Base-by-base conservation (phyloP, 2,113 vertebrate species). In the Peromyscus polionotus region DNA sequence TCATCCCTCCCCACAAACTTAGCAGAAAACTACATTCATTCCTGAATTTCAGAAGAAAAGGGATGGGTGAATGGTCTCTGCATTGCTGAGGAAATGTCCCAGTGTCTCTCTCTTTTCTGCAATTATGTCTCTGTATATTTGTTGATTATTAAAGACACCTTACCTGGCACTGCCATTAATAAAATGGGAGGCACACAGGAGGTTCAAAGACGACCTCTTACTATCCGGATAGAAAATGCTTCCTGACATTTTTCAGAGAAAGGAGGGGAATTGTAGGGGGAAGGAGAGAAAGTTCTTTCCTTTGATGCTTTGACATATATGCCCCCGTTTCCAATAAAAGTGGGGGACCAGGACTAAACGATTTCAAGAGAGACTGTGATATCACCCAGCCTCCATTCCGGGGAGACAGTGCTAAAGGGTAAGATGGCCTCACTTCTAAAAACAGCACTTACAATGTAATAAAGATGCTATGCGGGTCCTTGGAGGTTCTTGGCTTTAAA, bases 401-500 rank as follows among this genome's bases (percentile, higher is more conserved):
- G 51, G 9, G 42, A 76, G 80, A 7, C 19, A 20, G 88, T 54
- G 42, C 6, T 70, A 42, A 91, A 81, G 48, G 3, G 84, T 20
- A 63, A 19, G 57, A 57, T 5, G 33, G 83, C 63, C 68, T 77
- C 19, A 1, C 31, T 59, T 63, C 72, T 84, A 81, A 63, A 84
- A 91, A 51, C 39, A 85, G 59, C 48, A 48, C 36, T 84, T 81
- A n/a, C 0, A 42, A 80, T 72, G 80, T 70, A 88, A 93, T 39
- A 36, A 54, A 95, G 68, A 63, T 8, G 73, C 0, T 11, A 33
- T 31, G 54, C 5, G 0, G 22, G 17, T 57, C 76, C 76, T 76
- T 72, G 33, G 65, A 81, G 81, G 45, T 61, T 86, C 92, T 93
- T 45, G 59, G 76, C 45, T 87, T 94, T 80, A 80, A 93, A 95